phyloP scores from a whole-genome alignment of 1,140 invertebrate genomes.

The Cepaea nemoralis region DNA sequence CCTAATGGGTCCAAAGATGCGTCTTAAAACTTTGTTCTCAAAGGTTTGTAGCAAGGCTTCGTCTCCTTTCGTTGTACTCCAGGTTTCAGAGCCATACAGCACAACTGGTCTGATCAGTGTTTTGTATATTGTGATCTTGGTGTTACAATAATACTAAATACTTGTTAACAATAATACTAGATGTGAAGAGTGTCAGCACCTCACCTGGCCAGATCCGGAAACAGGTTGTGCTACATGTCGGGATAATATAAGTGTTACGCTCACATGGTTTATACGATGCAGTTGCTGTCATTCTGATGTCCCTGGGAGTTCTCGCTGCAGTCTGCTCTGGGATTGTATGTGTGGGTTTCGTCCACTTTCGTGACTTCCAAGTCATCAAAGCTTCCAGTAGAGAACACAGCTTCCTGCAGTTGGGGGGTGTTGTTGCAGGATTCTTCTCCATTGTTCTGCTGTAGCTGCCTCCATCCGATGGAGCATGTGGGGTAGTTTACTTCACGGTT shows the following conservation, averaged over 20 bases:
- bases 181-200: constrained; percentile 43
- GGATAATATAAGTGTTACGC: constrained; percentile 54
- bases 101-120: no score
- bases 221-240: constrained; percentile 74
- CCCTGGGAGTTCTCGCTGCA: constrained; percentile 73
- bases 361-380: constrained; percentile 89
- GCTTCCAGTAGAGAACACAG: constrained; percentile 90
- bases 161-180: constrained; percentile 44
- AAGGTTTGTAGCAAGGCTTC: no score
- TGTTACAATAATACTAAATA: no score
- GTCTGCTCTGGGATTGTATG: constrained; percentile 65
- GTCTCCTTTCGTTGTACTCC: no score
- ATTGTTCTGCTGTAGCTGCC: constrained; percentile 86
- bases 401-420: constrained; percentile 86
- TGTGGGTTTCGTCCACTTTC: constrained; percentile 81
- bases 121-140: no score
- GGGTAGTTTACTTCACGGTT: constrained; percentile 76
- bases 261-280: constrained; percentile 27
- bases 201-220: constrained; percentile 66
- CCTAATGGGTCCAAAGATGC: no score
- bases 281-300: constrained; percentile 73
- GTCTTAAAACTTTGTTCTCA: no score
- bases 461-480: constrained; percentile 70
- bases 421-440: constrained; percentile 89
- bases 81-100: no score